Evolutionary conservation across 2,113 vertebrate genomes (phyloP), one percentile per base, ranked within the genome.

Genomic region (Narcine bancroftii): DNA sequence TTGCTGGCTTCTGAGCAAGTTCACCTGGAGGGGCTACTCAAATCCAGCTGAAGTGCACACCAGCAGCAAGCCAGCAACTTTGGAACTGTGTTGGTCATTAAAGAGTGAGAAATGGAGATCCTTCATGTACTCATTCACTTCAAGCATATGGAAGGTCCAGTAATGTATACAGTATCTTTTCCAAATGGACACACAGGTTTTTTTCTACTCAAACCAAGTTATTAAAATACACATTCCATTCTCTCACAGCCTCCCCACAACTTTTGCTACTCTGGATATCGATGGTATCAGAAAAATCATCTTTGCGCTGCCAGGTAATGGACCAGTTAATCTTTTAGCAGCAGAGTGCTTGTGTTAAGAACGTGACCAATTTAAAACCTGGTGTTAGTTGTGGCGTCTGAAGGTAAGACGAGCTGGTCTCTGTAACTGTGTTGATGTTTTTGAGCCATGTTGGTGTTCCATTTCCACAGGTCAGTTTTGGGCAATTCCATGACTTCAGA

Each of bases 261-360:
- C 99, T 93, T 99, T 99, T 96, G 98, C 99, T 94, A 99, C 99
- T 93, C 95, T 99, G 96, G 99, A 99, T 95, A 99, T 97, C 93
- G 99, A 99, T 60, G 98, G 99, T 47, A 97, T 98, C 97, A 97
- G 99, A 95, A 99, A 99, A 97, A 97, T 99, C 93, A 99, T 99
- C 95, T 99, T 99, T 97, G 99, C 99, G 2, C 97, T 99, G 95
- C 99, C 99, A 98, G 99, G 99, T 99, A 97, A 97, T 92, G 36
- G 75, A 93, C 94, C 56, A 92, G 93, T 92, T 94, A 29, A 47
- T 93, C 36, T 93, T 93, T 92, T 69, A 24, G 65, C 89, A 69
- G 89, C 45, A 47, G 39, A 47, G 24, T 65, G 0, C 29, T 11
- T 47, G 33, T 65, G n/a, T 91, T 91, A 91, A 63, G 66, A 91